These are phyloP conservation scores for Oplegnathus fasciatus DNA, from an alignment of 2,113 vertebrate genomes.

Conservation along the genomic window DNA sequence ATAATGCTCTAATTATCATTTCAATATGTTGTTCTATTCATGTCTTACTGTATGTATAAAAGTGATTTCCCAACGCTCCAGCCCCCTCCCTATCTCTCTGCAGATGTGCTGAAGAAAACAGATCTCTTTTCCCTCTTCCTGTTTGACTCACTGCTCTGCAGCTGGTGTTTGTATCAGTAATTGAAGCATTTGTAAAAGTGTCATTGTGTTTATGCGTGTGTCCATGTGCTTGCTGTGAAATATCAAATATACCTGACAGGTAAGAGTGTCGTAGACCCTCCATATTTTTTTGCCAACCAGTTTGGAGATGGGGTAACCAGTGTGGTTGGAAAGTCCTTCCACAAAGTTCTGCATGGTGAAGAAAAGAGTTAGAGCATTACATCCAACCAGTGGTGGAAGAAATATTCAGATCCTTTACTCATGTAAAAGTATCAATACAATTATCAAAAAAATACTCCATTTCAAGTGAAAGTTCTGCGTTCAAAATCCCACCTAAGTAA, in stretches of 20 bases:
- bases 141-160: slow-evolving; percentile 21
- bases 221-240: neutral
- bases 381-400: neutral
- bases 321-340: slow-evolving; percentile 74
- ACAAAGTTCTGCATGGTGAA: slow-evolving; percentile 73
- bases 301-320: slow-evolving; percentile 72
- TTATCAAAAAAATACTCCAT: neutral
- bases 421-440: neutral
- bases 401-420: neutral
- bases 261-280: slow-evolving; percentile 75
- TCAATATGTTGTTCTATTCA: slow-evolving; percentile 67
- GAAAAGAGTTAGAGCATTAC: slow-evolving; percentile 13
- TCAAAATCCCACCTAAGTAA: neutral
- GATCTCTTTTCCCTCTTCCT: neutral
- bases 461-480: too few relatives aligned
- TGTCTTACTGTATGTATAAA: slow-evolving; percentile 43
- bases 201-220: neutral
- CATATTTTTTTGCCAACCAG: slow-evolving; percentile 73
- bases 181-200: neutral
- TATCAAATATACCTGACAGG: slow-evolving; percentile 76
- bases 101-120: slow-evolving; percentile 37
- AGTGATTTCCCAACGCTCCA: slow-evolving; percentile 1
- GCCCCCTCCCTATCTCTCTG: slow-evolving; percentile 3
- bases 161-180: slow-evolving; percentile 16
- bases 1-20: slow-evolving; percentile 70